Evolutionary conservation across 2,113 vertebrate genomes (phyloP).

Genomic region (Forbesichthys agassizii): DNA sequence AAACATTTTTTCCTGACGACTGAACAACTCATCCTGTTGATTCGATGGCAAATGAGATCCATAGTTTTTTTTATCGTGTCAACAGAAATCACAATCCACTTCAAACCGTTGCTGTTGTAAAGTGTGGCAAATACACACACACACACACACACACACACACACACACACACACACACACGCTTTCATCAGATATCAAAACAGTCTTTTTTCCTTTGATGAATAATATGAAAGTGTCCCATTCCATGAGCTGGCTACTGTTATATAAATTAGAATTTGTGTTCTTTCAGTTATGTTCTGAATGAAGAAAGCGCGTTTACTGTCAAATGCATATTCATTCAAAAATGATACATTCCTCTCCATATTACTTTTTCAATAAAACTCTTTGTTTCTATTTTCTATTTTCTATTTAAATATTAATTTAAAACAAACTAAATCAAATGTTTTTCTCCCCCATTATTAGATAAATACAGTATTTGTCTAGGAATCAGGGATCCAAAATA

Average conservation of each 20-base stretch:
- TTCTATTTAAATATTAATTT: too few species aligned
- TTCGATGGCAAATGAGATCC: not conserved
- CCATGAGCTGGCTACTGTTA: not conserved
- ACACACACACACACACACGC: not conserved
- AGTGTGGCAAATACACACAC: not conserved
- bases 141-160: not conserved
- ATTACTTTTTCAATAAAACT: too few species aligned
- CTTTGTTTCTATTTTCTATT: too few species aligned
- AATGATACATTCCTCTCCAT: too few species aligned
- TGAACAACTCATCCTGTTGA: not conserved
- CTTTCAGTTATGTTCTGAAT: not conserved
- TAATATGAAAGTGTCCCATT: slow-evolving; percentile 35
- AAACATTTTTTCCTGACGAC: not conserved
- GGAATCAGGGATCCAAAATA: too few species aligned
- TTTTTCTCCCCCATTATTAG: too few species aligned
- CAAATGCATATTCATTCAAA: too few species aligned
- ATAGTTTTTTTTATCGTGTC: not conserved
- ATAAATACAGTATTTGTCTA: too few species aligned
- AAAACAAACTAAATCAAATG: too few species aligned
- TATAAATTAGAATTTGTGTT: slow-evolving; percentile 39
- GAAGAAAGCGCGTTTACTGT: too few species aligned
- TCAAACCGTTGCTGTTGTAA: not conserved
- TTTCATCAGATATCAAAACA: not conserved
- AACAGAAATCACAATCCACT: too few species aligned
- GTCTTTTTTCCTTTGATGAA: slow-evolving; percentile 40